Evolutionary conservation across 2,888 invertebrate species (phyloP).

Genomic region (Hyposoter dolosus): DNA sequence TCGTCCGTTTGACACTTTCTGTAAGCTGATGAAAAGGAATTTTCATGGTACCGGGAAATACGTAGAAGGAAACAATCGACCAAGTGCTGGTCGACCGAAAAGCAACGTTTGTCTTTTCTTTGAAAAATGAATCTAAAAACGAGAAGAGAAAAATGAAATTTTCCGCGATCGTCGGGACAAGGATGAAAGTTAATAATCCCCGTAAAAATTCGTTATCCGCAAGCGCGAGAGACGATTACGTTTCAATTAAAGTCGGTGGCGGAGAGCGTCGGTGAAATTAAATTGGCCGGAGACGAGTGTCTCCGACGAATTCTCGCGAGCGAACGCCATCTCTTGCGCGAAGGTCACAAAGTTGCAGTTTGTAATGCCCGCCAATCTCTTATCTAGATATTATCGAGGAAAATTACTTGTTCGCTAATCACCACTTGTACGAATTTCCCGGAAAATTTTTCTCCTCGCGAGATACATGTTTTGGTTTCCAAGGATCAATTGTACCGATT

Average conservation of each 20-base stretch:
- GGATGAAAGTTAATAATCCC: background rate
- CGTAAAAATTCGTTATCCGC: conserved; percentile 14
- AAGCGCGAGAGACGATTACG: conserved; percentile 40
- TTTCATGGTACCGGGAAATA: background rate
- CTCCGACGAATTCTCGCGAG: conserved; percentile 28
- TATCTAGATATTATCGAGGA: conserved; percentile 38
- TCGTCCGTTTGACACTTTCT: conserved; percentile 94
- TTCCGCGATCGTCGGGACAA: background rate
- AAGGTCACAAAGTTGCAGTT: conserved; percentile 52
- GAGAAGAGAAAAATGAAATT: background rate
- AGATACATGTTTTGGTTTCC: background rate
- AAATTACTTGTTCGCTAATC: conserved; percentile 45
- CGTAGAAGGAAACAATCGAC: background rate
- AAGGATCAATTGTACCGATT: conserved; percentile 21
- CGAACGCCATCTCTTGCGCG: conserved; percentile 27
- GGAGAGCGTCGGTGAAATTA: conserved; percentile 47
- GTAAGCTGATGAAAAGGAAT: conserved; percentile 87
- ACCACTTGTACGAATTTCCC: conserved; percentile 59
- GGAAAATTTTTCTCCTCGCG: conserved; percentile 35
- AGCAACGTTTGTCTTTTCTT: no score
- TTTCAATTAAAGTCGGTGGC: conserved; percentile 54
- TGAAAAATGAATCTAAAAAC: background rate
- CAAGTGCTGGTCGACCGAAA: no score
- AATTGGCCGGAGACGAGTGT: conserved; percentile 55
- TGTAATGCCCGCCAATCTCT: conserved; percentile 4